Evolutionary conservation across 2,888 invertebrate genomes (phyloP), one percentile per base, ranked within the genome.

Genomic region (Marronus borbonicus): DNA sequence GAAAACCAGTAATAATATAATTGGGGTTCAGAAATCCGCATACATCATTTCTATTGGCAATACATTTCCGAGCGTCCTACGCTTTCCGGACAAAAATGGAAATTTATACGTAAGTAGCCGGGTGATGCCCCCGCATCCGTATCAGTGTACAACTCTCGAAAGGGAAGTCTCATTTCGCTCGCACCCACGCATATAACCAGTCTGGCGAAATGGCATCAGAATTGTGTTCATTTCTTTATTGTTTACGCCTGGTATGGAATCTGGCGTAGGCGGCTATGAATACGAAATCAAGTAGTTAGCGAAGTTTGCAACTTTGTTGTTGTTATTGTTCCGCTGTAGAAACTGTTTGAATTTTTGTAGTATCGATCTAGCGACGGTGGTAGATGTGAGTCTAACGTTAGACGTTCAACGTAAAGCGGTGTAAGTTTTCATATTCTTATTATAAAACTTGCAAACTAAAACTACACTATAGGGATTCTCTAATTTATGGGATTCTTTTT

Each of bases 41-140:
- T 70, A 55, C n/a, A 70, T 70, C 70, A 70, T 39, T 70, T 58
- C 55, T 55, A 70, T 55, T 55, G 68, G 49, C 50, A 28, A 60
- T 60, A 60, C 17, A 14, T 68, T 68, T 68, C 49, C 68, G 44
- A 44, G 58, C 70, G n/a, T 31, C 70, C 70, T 36, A 70, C 70
- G 70, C 39, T 70, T 70, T 50, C 39, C 36, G n/a, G 36, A 31
- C 24, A n/a, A 58, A 70, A 20, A 55, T 55, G 4, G 28, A 10
- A 24, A 12, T 20, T 17, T 44, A 68, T 49, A 12, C 65, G 65
- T 39, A 39, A 65, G 39, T 39, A 17, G 65, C 39, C 17, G 39
- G 65, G 39, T 55, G 65, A 49, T 49, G 24, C 7, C 17, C 50
- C 10, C 68, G 24, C 24, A 68, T 49, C 14, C 20, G 24, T 24